Evolutionary conservation across 2,888 invertebrate species (phyloP).

Genomic region (Polyploca ridens): DNA sequence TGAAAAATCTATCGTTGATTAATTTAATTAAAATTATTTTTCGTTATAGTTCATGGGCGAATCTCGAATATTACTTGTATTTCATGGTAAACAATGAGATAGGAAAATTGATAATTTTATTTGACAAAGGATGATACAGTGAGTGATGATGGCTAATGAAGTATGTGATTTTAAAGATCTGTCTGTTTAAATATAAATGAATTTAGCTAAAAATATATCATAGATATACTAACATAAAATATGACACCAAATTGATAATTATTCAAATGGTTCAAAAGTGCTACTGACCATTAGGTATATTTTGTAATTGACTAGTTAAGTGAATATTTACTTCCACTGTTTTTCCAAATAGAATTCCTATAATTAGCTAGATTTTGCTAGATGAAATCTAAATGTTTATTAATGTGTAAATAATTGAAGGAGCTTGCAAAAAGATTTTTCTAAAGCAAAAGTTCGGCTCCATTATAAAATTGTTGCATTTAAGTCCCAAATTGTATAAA

Average conservation of each 20-base stretch:
- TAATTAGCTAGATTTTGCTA: slow-evolving; percentile 43
- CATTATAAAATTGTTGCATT: slow-evolving; percentile 39
- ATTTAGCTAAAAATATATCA: slow-evolving; percentile 29
- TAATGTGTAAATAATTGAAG: slow-evolving; percentile 20
- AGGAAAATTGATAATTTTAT: not conserved
- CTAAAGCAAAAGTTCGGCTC: slow-evolving; percentile 11
- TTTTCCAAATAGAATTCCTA: slow-evolving; percentile 36
- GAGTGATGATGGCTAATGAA: slow-evolving; percentile 17
- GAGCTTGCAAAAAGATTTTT: slow-evolving; percentile 13
- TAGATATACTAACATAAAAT: slow-evolving; percentile 27
- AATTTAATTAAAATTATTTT: no score
- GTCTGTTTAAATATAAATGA: slow-evolving; percentile 20
- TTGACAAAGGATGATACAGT: not conserved
- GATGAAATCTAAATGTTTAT: slow-evolving; percentile 28
- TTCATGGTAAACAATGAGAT: no score
- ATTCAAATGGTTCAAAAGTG: slow-evolving; percentile 14
- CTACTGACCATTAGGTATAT: slow-evolving; percentile 11
- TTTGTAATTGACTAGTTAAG: not conserved
- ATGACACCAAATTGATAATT: slow-evolving; percentile 13
- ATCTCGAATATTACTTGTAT: slow-evolving; percentile 4
- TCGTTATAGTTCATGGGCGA: slow-evolving; percentile 16
- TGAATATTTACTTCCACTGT: slow-evolving; percentile 44
- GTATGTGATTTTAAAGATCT: slow-evolving; percentile 47
- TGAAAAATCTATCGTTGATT: slow-evolving; percentile 21
- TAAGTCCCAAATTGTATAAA: slow-evolving; percentile 54